A percentile compares a stretch with the other conserved stretches of the same genome.
These are phyloP conservation scores for Ursus arctos DNA, from an alignment of 2,113 vertebrate species.

Conservation along the genomic window DNA sequence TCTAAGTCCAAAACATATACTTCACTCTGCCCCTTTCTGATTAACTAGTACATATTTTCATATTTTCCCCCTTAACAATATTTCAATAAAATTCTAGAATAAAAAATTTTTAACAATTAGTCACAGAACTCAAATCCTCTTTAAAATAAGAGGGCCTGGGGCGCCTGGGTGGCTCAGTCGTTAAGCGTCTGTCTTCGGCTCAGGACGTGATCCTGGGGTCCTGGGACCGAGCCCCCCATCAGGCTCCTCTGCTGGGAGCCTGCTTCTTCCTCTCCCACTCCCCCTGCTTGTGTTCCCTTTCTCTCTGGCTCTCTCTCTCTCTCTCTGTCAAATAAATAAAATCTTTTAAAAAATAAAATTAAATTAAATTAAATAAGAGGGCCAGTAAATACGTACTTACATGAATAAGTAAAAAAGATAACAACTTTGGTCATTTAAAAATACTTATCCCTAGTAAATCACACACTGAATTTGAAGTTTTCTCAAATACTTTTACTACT, in stretches of 20 bases:
- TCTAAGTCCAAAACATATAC: background rate
- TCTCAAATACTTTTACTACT: background rate
- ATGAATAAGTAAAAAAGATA: constrained; percentile 12
- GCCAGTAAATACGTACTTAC: background rate
- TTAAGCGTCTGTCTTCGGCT: no score
- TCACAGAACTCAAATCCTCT: background rate
- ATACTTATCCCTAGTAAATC: background rate
- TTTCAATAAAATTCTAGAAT: background rate
- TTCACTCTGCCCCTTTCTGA: background rate
- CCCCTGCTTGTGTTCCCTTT: no score
- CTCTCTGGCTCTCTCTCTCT: no score
- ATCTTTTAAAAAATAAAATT: no score
- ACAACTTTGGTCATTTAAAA: background rate
- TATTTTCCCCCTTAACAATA: background rate
- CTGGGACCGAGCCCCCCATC: no score
- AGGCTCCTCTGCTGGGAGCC: no score
- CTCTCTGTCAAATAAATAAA: no score
- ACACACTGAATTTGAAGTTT: background rate
- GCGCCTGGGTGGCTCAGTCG: no score
- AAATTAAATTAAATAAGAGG: background rate
- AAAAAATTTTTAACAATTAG: background rate
- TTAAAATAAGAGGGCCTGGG: background rate
- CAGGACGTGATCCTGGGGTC: no score
- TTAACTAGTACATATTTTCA: background rate
- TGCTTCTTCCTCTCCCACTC: no score